Evolutionary conservation across 2,797 vertebrate genomes (phyloP).

Genomic region (Tolypeutes matacus): DNA sequence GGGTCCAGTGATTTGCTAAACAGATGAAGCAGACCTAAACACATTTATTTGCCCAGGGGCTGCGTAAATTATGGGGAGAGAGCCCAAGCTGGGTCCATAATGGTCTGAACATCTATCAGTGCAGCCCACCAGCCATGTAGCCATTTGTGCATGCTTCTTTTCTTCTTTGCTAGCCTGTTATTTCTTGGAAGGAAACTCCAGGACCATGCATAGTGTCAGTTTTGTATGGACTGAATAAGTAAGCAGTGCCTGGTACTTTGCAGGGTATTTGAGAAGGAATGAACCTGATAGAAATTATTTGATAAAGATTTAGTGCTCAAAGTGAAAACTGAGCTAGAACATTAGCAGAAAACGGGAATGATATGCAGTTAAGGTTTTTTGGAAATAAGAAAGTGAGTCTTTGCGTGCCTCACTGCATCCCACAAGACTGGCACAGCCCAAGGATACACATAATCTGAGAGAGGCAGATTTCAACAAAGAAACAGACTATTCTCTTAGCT

Average conservation of each 20-base stretch:
- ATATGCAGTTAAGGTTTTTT: background rate
- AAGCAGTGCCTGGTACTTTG: too few relatives aligned
- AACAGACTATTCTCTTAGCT: background rate
- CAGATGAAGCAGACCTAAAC: background rate
- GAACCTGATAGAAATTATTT: too few relatives aligned
- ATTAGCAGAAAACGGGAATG: too few relatives aligned
- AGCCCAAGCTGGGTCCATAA: background rate
- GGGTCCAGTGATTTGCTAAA: background rate
- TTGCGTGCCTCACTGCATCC: background rate
- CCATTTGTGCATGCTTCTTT: too few relatives aligned
- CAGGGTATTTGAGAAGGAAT: too few relatives aligned
- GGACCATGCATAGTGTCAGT: too few relatives aligned
- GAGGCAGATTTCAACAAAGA: background rate
- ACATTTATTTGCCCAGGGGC: background rate
- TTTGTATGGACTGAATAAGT: too few relatives aligned
- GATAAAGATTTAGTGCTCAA: too few relatives aligned
- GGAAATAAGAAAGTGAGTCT: background rate
- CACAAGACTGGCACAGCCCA: background rate
- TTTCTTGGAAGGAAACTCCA: too few relatives aligned
- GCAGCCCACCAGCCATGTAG: too few relatives aligned
- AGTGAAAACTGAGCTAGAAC: too few relatives aligned
- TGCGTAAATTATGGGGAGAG: background rate
- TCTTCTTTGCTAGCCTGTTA: too few relatives aligned
- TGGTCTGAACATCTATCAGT: background rate
- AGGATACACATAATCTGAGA: background rate